These are phyloP conservation scores for Hycleus phaleratus DNA, from an alignment of 1,140 invertebrate species.

Conservation along the genomic window DNA sequence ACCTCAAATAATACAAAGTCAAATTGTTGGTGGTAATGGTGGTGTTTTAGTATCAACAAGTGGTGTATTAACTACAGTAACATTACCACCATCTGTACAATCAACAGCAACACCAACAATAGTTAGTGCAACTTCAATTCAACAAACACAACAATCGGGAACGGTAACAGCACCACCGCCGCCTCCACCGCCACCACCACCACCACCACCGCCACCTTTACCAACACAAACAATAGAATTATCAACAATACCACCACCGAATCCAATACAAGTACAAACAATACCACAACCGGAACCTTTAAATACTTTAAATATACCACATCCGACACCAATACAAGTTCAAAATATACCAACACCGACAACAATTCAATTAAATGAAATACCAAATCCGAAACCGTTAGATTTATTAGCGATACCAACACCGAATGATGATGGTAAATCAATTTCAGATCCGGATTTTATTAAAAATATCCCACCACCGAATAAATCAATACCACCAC, in stretches of 20 bases:
- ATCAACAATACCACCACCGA: slow-evolving; percentile 38
- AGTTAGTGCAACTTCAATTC: not conserved
- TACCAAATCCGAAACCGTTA: slow-evolving; percentile 40
- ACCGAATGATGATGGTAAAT: slow-evolving; percentile 29
- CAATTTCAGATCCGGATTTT: slow-evolving; percentile 32
- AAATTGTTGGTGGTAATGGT: slow-evolving; percentile 1
- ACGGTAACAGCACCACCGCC: slow-evolving; percentile 12
- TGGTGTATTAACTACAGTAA: slow-evolving; percentile 32
- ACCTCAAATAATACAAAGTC: slow-evolving; percentile 31
- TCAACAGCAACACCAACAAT: slow-evolving; percentile 9
- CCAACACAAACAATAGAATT: slow-evolving; percentile 28
- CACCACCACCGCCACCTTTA: slow-evolving; percentile 12
- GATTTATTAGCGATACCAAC: slow-evolving; percentile 38
- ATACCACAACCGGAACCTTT: slow-evolving; percentile 40
- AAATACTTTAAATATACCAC: slow-evolving; percentile 40
- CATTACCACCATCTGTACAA: slow-evolving; percentile 36
- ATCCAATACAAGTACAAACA: slow-evolving; percentile 40
- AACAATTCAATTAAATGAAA: slow-evolving; percentile 37
- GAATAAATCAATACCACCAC: slow-evolving; percentile 39
- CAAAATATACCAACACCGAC: slow-evolving; percentile 47
- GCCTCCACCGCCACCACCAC: slow-evolving; percentile 27
- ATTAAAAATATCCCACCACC: slow-evolving; percentile 40
- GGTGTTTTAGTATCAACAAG: not conserved
- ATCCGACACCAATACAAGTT: slow-evolving; percentile 44
- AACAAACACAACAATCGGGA: not conserved